These are phyloP conservation scores for Chaenogobius annularis DNA, from an alignment of 2,113 vertebrate species.

Conservation along the genomic window DNA sequence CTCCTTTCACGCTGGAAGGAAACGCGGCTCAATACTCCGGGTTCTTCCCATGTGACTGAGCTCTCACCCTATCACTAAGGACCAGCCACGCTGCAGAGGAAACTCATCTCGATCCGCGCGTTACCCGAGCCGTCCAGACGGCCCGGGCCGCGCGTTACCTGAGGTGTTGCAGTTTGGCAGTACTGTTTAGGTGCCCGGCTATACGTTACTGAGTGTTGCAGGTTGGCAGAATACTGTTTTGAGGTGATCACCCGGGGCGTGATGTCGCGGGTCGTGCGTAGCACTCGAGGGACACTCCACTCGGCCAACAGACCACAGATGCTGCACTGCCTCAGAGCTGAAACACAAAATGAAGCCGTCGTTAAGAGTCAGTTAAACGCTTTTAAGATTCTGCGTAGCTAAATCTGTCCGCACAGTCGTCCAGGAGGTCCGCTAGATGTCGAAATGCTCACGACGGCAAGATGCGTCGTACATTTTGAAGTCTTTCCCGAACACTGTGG, in stretches of 20 bases:
- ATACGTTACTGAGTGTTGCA: constrained; percentile 73
- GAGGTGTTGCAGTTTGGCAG: constrained; percentile 62
- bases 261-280: constrained; percentile 79
- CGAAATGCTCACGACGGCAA: constrained; percentile 75
- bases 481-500: constrained; percentile 84
- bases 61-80: too few species aligned
- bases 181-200: constrained; percentile 38
- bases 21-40: too few species aligned
- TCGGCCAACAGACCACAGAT: constrained; percentile 80
- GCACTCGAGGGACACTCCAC: constrained; percentile 81
- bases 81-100: too few species aligned
- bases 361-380: too few species aligned
- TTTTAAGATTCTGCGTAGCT: too few species aligned
- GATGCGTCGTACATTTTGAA: constrained; percentile 86
- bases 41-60: too few species aligned
- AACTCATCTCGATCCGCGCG: too few species aligned
- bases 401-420: constrained; percentile 76
- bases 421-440: constrained; percentile 83
- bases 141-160: too few species aligned
- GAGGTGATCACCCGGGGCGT: constrained; percentile 73
- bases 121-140: too few species aligned
- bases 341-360: too few species aligned
- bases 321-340: constrained; percentile 81
- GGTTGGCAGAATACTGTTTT: constrained; percentile 68
- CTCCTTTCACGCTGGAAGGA: too few species aligned